Conservation (phyloP, 2,888 invertebrate species). For the Temnothorax ravouxi region DNA sequence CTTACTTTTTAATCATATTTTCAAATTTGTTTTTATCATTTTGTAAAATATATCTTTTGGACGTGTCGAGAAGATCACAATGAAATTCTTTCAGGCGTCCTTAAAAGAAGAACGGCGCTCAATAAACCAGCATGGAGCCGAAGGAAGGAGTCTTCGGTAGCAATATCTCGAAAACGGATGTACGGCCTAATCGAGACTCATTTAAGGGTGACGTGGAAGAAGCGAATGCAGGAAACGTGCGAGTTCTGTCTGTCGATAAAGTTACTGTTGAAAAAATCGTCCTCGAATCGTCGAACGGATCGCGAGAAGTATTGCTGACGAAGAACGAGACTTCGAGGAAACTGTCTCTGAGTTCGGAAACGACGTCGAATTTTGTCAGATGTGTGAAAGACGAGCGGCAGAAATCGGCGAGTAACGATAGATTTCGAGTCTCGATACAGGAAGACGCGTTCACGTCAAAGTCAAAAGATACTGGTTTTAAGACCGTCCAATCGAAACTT, state of each 20-base stretch:
- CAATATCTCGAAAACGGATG: background rate
- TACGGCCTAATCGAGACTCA: background rate
- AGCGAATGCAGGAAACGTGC: slow-evolving; percentile 60
- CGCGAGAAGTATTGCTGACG: slow-evolving; percentile 75
- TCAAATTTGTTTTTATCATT: background rate
- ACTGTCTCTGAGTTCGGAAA: slow-evolving; percentile 59
- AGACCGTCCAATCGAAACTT: slow-evolving; percentile 55
- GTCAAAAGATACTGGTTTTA: background rate
- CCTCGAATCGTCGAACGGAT: slow-evolving; percentile 70
- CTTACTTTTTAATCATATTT: background rate
- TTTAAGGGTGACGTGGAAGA: slow-evolving; percentile 3
- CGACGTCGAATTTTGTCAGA: background rate
- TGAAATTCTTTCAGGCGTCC: slow-evolving; percentile 63
- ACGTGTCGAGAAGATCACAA: background rate
- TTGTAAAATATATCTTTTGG: background rate
- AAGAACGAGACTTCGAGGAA: slow-evolving; percentile 76
- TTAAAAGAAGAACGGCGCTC: slow-evolving; percentile 11
- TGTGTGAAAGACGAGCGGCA: slow-evolving; percentile 26
- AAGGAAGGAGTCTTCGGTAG: slow-evolving; percentile 41
- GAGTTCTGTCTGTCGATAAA: slow-evolving; percentile 78
- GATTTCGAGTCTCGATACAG: slow-evolving; percentile 29
- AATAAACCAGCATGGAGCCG: slow-evolving; percentile 61
- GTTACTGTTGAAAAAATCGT: slow-evolving; percentile 79
- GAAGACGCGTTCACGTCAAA: slow-evolving; percentile 30
- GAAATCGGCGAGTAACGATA: background rate